Conservation (phyloP, 2,888 invertebrate species). For the Tortrix viridana region DNA sequence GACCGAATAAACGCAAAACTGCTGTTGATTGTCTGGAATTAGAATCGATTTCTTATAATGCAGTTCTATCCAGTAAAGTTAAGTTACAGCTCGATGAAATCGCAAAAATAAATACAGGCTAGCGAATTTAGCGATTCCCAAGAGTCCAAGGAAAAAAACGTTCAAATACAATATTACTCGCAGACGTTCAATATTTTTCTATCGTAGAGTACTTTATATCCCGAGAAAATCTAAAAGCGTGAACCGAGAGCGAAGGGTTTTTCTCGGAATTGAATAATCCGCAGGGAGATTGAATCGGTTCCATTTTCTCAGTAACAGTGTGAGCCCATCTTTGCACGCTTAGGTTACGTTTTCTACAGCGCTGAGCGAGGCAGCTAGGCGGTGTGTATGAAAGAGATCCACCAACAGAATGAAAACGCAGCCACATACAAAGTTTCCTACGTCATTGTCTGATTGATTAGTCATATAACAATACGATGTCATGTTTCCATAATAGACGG, state of each 20-base stretch:
- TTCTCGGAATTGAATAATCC: no score
- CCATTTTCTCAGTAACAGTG: background rate
- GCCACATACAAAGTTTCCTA: no score
- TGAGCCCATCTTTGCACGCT: no score
- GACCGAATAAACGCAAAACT: conserved; percentile 5
- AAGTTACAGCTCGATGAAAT: background rate
- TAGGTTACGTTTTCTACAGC: no score
- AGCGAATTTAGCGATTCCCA: background rate
- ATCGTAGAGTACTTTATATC: no score
- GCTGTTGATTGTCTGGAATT: conserved; percentile 23
- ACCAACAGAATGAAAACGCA: no score
- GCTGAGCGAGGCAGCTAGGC: no score
- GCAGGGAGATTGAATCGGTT: background rate
- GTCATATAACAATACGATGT: background rate
- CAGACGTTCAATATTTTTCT: no score
- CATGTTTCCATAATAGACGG: conserved; percentile 20
- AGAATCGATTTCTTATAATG: conserved; percentile 21
- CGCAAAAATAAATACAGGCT: background rate
- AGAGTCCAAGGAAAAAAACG: background rate
- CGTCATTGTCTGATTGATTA: background rate
- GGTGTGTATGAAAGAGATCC: no score
- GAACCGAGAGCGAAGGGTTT: no score
- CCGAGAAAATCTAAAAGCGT: no score
- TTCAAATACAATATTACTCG: no score
- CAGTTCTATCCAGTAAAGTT: conserved; percentile 9